A percentile compares a stretch with the other conserved stretches of the same genome.
Evolutionary conservation across 2,888 invertebrate genomes (phyloP).

Genomic region (Subacronicta megacephala): DNA sequence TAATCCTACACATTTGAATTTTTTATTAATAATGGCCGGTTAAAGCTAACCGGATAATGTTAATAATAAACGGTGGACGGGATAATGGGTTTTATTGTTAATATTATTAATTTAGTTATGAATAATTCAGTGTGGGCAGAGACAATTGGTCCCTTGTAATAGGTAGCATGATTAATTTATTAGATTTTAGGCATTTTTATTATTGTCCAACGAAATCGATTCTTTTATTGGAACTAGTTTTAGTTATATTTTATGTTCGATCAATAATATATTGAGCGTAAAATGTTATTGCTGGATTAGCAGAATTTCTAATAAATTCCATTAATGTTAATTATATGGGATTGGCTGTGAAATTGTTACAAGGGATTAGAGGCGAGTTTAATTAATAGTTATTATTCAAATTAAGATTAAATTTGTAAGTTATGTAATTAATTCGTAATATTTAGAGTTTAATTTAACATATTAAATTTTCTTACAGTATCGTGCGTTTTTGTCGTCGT

Average conservation of each 20-base stretch:
- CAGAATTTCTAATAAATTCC: constrained; percentile 32
- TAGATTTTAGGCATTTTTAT: constrained; percentile 45
- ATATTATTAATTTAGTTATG: constrained; percentile 85
- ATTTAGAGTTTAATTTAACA: neutral
- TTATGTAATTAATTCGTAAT: constrained; percentile 3
- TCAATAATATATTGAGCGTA: constrained; percentile 40
- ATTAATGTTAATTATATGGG: constrained; percentile 5
- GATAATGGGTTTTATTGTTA: constrained; percentile 74
- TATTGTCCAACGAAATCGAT: constrained; percentile 40
- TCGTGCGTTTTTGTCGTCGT: neutral
- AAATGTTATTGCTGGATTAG: constrained; percentile 49
- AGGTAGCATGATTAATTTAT: constrained; percentile 50
- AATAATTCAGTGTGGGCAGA: constrained; percentile 78
- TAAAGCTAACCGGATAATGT: constrained; percentile 69
- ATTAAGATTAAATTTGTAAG: constrained; percentile 20
- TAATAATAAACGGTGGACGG: constrained; percentile 69
- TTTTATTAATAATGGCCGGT: constrained; percentile 83
- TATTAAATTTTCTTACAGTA: neutral
- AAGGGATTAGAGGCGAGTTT: constrained; percentile 16
- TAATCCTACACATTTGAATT: constrained; percentile 84
- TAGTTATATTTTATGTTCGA: constrained; percentile 29
- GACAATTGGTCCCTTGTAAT: constrained; percentile 44
- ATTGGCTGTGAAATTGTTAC: constrained; percentile 26
- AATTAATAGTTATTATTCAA: constrained; percentile 30
- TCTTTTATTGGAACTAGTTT: constrained; percentile 40